Conservation (phyloP, 2,888 invertebrate genomes). For the Pogonocherus hispidulus region DNA sequence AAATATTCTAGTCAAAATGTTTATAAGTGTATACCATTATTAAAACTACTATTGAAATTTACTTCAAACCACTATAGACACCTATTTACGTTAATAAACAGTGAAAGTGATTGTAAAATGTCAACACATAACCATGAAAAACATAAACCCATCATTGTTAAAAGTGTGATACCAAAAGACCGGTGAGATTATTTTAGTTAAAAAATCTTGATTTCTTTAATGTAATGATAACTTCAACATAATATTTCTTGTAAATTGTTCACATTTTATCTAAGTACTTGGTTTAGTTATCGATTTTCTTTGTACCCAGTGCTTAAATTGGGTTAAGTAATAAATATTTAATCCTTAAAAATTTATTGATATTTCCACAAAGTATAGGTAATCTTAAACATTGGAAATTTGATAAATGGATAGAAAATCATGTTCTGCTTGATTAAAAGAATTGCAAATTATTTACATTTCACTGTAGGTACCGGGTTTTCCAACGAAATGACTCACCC, state of each 20-base stretch:
- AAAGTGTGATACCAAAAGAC: conserved; percentile 56
- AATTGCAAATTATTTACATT: no score
- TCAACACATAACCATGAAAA: conserved; percentile 42
- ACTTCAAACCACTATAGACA: not conserved
- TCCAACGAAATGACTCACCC: no score
- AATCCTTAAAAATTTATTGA: not conserved
- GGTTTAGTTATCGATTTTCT: not conserved
- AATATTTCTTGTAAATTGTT: not conserved
- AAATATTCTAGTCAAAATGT: not conserved
- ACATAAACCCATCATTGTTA: conserved; percentile 47
- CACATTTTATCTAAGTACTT: conserved; percentile 6
- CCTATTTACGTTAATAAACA: not conserved
- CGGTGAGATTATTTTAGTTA: conserved; percentile 47
- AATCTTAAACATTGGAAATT: no score
- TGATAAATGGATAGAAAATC: no score
- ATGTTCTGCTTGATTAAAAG: no score
- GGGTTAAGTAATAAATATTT: not conserved
- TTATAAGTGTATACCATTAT: not conserved
- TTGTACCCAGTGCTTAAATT: not conserved
- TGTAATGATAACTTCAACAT: no score
- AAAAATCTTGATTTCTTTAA: no score
- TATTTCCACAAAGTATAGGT: no score
- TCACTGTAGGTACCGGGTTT: no score
- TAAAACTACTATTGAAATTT: not conserved
- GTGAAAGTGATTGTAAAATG: conserved; percentile 18